phyloP scores from a whole-genome alignment of 1,140 invertebrate genomes.

The Carcinoscorpius rotundicauda region DNA sequence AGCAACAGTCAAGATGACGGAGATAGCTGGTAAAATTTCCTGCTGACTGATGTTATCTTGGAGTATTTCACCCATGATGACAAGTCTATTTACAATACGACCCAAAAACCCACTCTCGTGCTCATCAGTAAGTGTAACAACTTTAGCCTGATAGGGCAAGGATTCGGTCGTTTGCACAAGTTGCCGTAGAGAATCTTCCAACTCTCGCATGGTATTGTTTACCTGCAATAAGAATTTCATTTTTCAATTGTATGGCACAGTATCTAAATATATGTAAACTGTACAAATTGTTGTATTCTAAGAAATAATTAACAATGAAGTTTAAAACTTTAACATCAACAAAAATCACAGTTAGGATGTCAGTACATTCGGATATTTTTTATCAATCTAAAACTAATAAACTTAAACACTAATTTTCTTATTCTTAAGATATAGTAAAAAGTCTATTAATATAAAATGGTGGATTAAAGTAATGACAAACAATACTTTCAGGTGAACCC shows the following conservation, averaged over 20 bases:
- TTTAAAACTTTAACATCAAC: no score
- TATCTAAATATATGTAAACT: background rate
- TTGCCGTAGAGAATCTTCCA: slow-evolving; percentile 57
- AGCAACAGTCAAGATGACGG: slow-evolving; percentile 64
- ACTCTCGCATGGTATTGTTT: slow-evolving; percentile 55
- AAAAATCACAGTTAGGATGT: no score
- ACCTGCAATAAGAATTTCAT: slow-evolving; percentile 38
- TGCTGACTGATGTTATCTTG: slow-evolving; percentile 58
- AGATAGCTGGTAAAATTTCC: slow-evolving; percentile 64
- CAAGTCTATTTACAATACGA: slow-evolving; percentile 49
- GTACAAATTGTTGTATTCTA: background rate
- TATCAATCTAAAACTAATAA: no score
- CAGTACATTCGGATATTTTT: no score
- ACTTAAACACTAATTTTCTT: no score
- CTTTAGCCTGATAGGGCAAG: slow-evolving; percentile 34
- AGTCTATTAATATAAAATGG: no score
- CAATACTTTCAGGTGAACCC: no score
- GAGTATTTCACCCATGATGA: slow-evolving; percentile 56
- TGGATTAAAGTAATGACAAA: no score
- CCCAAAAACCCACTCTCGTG: slow-evolving; percentile 58
- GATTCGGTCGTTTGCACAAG: slow-evolving; percentile 54
- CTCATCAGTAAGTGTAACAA: slow-evolving; percentile 43
- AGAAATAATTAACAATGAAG: no score
- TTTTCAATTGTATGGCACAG: background rate
- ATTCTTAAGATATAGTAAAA: no score